These are phyloP conservation scores for Phaethon lepturus DNA, from an alignment of 2,113 vertebrate species.

Conservation along the genomic window DNA sequence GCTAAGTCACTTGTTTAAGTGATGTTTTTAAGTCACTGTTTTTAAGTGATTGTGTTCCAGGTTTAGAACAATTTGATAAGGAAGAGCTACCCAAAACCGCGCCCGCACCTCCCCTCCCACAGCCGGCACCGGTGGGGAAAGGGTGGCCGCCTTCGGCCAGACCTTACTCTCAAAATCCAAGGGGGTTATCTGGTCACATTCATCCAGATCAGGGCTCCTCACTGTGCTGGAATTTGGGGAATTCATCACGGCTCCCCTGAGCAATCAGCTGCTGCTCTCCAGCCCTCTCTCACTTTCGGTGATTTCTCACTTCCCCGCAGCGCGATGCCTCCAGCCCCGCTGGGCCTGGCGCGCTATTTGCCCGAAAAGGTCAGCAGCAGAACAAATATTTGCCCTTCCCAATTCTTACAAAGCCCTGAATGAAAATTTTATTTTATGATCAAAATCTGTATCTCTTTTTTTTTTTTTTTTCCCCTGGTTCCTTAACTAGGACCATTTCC, in stretches of 20 bases:
- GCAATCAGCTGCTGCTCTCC: neutral
- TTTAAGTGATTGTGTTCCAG: neutral
- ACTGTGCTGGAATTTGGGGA: neutral
- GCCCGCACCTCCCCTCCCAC: rapidly evolving
- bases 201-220: constrained; percentile 32
- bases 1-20: neutral
- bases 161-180: neutral
- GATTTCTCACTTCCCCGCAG: constrained; percentile 47
- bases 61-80: neutral
- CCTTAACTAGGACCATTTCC: neutral
- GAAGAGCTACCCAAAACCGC: neutral
- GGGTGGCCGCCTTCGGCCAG: constrained; percentile 41
- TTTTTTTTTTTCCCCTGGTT: neutral
- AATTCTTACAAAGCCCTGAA: constrained; percentile 8
- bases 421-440: constrained; percentile 56
- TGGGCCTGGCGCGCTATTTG: constrained; percentile 53
- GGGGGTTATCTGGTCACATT: neutral
- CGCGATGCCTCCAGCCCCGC: neutral
- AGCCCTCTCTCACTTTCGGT: neutral
- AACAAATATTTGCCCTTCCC: constrained; percentile 75
- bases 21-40: no score
- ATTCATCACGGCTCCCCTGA: neutral
- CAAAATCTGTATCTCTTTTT: neutral
- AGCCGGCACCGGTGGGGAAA: neutral
- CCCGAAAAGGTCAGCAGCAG: constrained; percentile 76